Percentiles rank a stretch among this genome's conserved stretches.
Evolutionary conservation across 2,888 invertebrate genomes (phyloP).

Genomic region (Clanis bilineata): DNA sequence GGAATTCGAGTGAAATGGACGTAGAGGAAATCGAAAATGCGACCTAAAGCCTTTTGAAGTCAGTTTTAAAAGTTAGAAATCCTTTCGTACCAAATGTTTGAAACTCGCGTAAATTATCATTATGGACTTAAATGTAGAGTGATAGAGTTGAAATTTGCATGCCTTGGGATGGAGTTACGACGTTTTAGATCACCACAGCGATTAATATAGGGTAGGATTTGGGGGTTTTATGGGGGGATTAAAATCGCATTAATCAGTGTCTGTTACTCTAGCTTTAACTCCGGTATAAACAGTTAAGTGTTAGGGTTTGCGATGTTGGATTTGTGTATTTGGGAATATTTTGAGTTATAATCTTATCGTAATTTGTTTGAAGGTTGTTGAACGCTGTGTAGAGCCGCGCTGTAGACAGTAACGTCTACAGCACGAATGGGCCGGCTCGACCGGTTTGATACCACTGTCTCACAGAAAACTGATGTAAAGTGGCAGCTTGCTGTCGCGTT

Average conservation of each 20-base stretch:
- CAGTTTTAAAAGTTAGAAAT: constrained; percentile 70
- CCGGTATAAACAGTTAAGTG: constrained; percentile 82
- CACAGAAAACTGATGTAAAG: too few species aligned
- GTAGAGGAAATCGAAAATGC: constrained; percentile 52
- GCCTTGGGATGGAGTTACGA: constrained; percentile 50
- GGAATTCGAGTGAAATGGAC: constrained; percentile 27
- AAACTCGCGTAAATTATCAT: constrained; percentile 28
- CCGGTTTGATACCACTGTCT: too few species aligned
- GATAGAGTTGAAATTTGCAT: constrained; percentile 54
- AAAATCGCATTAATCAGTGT: constrained; percentile 88
- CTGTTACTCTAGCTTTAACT: constrained; percentile 77
- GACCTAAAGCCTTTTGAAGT: constrained; percentile 66
- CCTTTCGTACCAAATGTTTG: constrained; percentile 31
- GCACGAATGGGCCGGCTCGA: too few species aligned
- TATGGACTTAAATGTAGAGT: constrained; percentile 36
- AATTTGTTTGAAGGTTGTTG: not conserved
- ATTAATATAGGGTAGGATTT: constrained; percentile 81
- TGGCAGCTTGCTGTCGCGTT: too few species aligned
- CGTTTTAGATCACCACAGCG: constrained; percentile 78
- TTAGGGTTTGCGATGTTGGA: constrained; percentile 72
- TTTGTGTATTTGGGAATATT: constrained; percentile 50
- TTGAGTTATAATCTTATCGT: not conserved
- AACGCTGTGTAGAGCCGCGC: too few species aligned
- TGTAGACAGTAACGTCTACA: too few species aligned
- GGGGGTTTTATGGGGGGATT: constrained; percentile 85